A percentile compares a stretch with the other conserved stretches of the same genome.
phyloP scores from a whole-genome alignment of 2,797 vertebrate genomes.

The Enteromius treurensis region DNA sequence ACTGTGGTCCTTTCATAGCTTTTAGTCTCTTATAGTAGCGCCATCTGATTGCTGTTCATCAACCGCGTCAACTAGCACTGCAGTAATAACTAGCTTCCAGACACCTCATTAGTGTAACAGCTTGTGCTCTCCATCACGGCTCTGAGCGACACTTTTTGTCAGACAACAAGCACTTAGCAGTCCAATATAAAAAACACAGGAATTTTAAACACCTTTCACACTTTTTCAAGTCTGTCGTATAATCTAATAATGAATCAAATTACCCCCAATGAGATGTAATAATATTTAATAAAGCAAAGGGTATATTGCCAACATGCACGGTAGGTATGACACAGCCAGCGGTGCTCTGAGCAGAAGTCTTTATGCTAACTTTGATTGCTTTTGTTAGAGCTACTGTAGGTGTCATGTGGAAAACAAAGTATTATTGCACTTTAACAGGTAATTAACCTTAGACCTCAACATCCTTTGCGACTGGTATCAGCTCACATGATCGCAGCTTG shows the following conservation, averaged over 20 bases:
- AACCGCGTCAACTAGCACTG: constrained; percentile 6
- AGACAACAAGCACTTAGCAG: constrained; percentile 16
- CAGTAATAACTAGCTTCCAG: constrained; percentile 33
- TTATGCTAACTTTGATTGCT: neutral
- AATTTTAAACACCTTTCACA: constrained; percentile 9
- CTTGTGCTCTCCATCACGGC: constrained; percentile 16
- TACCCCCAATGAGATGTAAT: neutral
- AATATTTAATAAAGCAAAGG: neutral
- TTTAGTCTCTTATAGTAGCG: constrained; percentile 33
- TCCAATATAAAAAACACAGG: neutral
- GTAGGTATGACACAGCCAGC: neutral
- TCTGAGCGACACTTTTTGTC: constrained; percentile 9
- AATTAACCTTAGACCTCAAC: neutral
- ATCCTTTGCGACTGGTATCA: neutral
- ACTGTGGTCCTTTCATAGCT: neutral
- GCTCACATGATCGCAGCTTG: neutral
- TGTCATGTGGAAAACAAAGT: neutral
- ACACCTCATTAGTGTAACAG: constrained; percentile 38
- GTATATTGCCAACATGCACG: neutral
- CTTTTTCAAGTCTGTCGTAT: neutral
- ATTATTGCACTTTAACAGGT: neutral
- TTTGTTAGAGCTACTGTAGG: neutral
- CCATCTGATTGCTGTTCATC: constrained; percentile 3
- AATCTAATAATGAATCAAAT: constrained; percentile 19
- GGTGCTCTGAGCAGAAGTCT: neutral